These are phyloP conservation scores for Fregata magnificens DNA, from an alignment of 2,113 vertebrate species.

Conservation along the genomic window DNA sequence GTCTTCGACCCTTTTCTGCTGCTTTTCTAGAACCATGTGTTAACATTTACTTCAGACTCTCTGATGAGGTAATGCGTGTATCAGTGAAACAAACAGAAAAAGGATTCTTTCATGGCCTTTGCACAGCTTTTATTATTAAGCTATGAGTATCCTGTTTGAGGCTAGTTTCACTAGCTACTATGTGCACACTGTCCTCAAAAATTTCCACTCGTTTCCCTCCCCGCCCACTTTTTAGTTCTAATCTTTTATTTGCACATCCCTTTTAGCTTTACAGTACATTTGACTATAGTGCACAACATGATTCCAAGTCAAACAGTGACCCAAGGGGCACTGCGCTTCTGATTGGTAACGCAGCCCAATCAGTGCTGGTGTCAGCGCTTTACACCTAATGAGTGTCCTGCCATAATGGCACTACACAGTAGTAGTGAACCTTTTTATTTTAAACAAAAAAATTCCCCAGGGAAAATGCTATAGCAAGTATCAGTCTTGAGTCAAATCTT, in stretches of 20 bases:
- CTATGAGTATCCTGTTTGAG: slow-evolving; percentile 77
- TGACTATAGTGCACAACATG: slow-evolving; percentile 96
- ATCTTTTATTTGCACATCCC: slow-evolving; percentile 89
- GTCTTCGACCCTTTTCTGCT: slow-evolving; percentile 21
- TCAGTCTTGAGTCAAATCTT: slow-evolving; percentile 95
- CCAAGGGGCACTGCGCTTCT: slow-evolving; percentile 77
- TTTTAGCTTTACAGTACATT: slow-evolving; percentile 98
- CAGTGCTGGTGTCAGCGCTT: slow-evolving; percentile 83
- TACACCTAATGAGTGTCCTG: slow-evolving; percentile 76
- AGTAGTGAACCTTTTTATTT: slow-evolving; percentile 76
- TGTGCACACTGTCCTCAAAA: slow-evolving; percentile 77
- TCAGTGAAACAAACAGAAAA: slow-evolving; percentile 78
- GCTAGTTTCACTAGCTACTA: slow-evolving; percentile 81
- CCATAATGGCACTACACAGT: slow-evolving; percentile 79
- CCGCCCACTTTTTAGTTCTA: slow-evolving; percentile 68
- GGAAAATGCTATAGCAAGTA: slow-evolving; percentile 70
- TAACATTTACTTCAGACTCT: slow-evolving; percentile 67
- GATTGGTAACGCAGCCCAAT: slow-evolving; percentile 77
- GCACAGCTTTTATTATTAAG: slow-evolving; percentile 83
- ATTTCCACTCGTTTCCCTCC: slow-evolving; percentile 77
- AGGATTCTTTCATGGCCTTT: slow-evolving; percentile 79
- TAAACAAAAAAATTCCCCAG: slow-evolving; percentile 70
- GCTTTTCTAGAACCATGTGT: slow-evolving; percentile 49
- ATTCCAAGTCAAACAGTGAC: slow-evolving; percentile 84
- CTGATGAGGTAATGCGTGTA: slow-evolving; percentile 85